Evolutionary conservation across 2,888 invertebrate genomes (phyloP).

Genomic region (Drosophila nr. fundita): DNA sequence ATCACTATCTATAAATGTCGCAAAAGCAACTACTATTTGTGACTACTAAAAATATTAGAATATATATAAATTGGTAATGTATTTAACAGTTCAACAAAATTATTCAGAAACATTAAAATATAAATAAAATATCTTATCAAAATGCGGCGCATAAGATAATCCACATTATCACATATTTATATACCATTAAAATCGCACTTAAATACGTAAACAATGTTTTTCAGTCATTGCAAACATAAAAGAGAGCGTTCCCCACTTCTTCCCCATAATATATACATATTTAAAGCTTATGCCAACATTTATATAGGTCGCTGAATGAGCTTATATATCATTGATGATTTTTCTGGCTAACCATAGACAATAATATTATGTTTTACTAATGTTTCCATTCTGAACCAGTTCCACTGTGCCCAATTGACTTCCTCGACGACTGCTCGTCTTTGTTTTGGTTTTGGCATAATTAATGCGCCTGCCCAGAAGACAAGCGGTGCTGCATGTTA

Average conservation of each 20-base stretch:
- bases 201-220: background rate
- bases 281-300: background rate
- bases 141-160: no score
- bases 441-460: constrained; percentile 51
- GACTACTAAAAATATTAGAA: background rate
- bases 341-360: constrained; percentile 6
- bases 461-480: constrained; percentile 54
- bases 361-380: background rate
- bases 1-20: background rate
- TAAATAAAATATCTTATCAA: no score
- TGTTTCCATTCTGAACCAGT: constrained; percentile 14
- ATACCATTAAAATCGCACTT: background rate
- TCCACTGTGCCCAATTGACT: constrained; percentile 49
- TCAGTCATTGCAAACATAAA: background rate
- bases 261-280: background rate
- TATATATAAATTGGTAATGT: no score
- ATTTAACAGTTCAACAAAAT: no score
- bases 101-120: no score
- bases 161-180: background rate
- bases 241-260: background rate
- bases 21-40: background rate
- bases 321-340: background rate
- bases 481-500: constrained; percentile 49
- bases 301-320: background rate
- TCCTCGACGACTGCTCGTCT: constrained; percentile 22